A percentile compares a stretch with the other conserved stretches of the same genome.
phyloP scores from a whole-genome alignment of 2,888 invertebrate genomes.

The Dicycla oo region DNA sequence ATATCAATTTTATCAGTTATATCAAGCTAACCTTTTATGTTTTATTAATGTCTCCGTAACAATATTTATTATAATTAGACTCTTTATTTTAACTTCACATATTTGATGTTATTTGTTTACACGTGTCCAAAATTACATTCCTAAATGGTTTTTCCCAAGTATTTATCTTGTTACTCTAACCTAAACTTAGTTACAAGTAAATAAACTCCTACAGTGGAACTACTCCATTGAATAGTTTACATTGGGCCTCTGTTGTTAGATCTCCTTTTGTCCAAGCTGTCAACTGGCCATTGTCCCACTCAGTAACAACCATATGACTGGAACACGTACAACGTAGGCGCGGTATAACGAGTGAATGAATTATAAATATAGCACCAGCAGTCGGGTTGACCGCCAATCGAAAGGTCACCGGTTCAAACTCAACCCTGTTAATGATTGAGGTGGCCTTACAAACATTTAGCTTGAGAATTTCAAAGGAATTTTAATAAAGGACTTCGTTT shows the following conservation, averaged over 20 bases:
- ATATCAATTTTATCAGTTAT: not conserved
- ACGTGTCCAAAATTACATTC: not conserved
- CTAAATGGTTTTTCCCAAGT: not conserved
- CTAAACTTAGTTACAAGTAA: not conserved
- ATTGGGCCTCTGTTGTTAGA: not conserved
- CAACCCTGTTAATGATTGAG: constrained; percentile 24
- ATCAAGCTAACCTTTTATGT: not conserved
- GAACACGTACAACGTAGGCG: not conserved
- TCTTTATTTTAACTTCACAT: not conserved
- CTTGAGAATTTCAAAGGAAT: constrained; percentile 46
- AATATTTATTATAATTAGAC: not conserved
- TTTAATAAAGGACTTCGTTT: constrained; percentile 31
- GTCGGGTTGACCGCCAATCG: constrained; percentile 13
- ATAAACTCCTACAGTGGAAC: not conserved
- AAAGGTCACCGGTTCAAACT: constrained; percentile 39
- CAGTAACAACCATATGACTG: constrained; percentile 7
- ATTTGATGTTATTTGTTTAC: not conserved
- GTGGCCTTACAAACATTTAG: constrained; percentile 37
- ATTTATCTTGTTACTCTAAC: not conserved
- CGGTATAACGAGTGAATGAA: constrained; percentile 34
- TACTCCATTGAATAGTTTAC: constrained; percentile 1
- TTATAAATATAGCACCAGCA: constrained; percentile 41
- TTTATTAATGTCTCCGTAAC: not conserved
- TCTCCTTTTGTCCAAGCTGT: not conserved
- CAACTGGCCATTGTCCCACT: not conserved